Evolutionary conservation across 1,140 invertebrate species (phyloP), one percentile per base, ranked within the genome.

Genomic region (Drosophila erecta): DNA sequence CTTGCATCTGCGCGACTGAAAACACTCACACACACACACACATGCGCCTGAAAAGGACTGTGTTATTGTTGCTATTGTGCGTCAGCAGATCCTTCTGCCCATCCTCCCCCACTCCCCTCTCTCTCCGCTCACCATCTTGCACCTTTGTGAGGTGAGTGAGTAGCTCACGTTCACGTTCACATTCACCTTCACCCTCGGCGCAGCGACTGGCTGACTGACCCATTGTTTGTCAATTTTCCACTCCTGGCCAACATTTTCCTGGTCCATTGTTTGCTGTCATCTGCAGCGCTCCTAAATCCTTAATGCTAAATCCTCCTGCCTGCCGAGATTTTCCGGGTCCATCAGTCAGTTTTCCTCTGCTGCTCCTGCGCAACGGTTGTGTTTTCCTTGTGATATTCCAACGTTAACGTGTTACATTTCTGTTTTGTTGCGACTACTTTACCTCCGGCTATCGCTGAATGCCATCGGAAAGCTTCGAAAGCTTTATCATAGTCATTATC

Each of bases 211-310:
- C 30, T 30, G 24, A 37, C 70, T 77, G 51, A 55, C 72, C 76
- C 64, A 72, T 87, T 87, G 83, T 87, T 89, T 87, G 83, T 89
- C 84, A 79, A 87, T 87, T 87, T 89, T 89, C 76, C 84, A 87
- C 84, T 89, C 76, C 71, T 89, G 66, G 84, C 75, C 59, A 50
- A 79, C 84, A 89, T 70, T 86, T 86, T 47, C 57, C 55, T 64
- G 40, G 66, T 62, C 79, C 76, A 70, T 89, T 87, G 83, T 87
- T 83, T 87, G 83, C 72, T 71, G 83, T 86, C 81, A 87, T 86
- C 81, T 86, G 78, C 77, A 76, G 72, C 22, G 43, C 37, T 72
- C 47, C 41, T 60, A 37, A 50, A 53, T 4, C 24, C 24, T 4
- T 4, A 4, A 24, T 67, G 37, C 33, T 35, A 3, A 1, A 11